Conservation (phyloP, 1,140 invertebrate genomes). For the Paramacrobiotus metropolitanus region DNA sequence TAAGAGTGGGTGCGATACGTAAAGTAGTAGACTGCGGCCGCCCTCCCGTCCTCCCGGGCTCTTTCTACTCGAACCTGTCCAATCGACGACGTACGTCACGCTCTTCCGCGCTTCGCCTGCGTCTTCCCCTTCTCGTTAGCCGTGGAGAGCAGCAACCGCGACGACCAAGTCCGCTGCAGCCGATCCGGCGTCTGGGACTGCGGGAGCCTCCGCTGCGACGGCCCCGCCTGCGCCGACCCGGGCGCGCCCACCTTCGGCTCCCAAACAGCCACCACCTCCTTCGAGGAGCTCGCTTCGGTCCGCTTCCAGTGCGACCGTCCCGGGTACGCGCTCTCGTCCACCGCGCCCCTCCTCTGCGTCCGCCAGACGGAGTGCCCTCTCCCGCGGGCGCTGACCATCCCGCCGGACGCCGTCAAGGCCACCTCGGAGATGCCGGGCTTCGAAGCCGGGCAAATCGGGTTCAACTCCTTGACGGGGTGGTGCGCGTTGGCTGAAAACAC, state of each 20-base stretch:
- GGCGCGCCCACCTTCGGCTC: slow-evolving; percentile 69
- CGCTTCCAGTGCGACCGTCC: slow-evolving; percentile 64
- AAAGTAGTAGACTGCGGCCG: neutral
- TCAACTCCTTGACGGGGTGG: slow-evolving; percentile 83
- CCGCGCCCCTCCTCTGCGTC: slow-evolving; percentile 56
- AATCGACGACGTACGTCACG: slow-evolving; percentile 51
- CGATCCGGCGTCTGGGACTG: slow-evolving; percentile 87
- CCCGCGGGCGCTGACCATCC: slow-evolving; percentile 73
- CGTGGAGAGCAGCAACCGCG: slow-evolving; percentile 66
- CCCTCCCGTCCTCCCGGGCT: slow-evolving; percentile 6
- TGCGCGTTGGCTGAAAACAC: slow-evolving; percentile 65
- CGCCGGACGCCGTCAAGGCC: slow-evolving; percentile 83
- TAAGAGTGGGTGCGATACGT: neutral
- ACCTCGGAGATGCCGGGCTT: slow-evolving; percentile 42
- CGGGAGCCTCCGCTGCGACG: slow-evolving; percentile 78
- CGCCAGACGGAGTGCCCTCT: slow-evolving; percentile 78
- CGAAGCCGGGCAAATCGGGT: slow-evolving; percentile 48
- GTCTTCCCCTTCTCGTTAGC: slow-evolving; percentile 56
- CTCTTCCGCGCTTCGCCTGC: slow-evolving; percentile 68
- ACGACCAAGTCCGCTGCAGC: slow-evolving; percentile 73
- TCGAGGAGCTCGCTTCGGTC: slow-evolving; percentile 62
- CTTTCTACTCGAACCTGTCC: slow-evolving; percentile 41
- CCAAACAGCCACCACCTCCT: slow-evolving; percentile 57
- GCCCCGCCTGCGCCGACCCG: slow-evolving; percentile 80
- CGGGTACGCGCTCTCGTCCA: slow-evolving; percentile 76